phyloP scores from a whole-genome alignment of 2,888 invertebrate genomes.

The Drosophila birchii region DNA sequence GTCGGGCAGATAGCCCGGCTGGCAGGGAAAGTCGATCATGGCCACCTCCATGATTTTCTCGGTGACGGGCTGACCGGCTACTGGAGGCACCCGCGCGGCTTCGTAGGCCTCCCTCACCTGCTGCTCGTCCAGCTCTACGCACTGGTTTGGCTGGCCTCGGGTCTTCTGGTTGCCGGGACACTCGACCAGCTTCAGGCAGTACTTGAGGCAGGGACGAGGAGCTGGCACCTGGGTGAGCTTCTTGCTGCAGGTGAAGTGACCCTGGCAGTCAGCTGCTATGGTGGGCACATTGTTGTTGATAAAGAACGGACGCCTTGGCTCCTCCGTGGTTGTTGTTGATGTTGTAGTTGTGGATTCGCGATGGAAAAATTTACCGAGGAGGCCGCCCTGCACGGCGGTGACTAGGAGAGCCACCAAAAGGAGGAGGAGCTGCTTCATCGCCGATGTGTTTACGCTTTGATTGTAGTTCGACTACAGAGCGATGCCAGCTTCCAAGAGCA shows the following conservation, averaged over 20 bases:
- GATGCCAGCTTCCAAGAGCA: neutral
- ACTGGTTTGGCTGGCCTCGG: constrained; percentile 64
- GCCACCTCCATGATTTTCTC: constrained; percentile 74
- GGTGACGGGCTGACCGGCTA: constrained; percentile 9
- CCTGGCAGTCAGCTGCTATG: constrained; percentile 62
- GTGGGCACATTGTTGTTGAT: constrained; percentile 69
- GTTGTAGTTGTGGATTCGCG: constrained; percentile 46
- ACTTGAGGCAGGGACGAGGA: constrained; percentile 76
- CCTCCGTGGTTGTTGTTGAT: constrained; percentile 53
- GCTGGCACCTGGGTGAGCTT: constrained; percentile 63
- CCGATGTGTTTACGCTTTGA: constrained; percentile 29
- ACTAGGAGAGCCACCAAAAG: constrained; percentile 34
- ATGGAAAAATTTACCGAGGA: constrained; percentile 47
- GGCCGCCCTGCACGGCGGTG: constrained; percentile 20
- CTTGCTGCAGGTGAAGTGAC: constrained; percentile 67
- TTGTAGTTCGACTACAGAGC: constrained; percentile 36
- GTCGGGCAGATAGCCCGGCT: constrained; percentile 82
- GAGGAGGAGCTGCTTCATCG: constrained; percentile 56
- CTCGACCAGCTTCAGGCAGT: constrained; percentile 71
- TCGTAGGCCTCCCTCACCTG: constrained; percentile 55
- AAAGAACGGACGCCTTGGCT: constrained; percentile 41
- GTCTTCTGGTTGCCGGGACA: constrained; percentile 62
- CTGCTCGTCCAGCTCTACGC: constrained; percentile 74
- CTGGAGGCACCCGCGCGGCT: constrained; percentile 2
- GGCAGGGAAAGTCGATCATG: constrained; percentile 83